Evolutionary conservation across 2,113 vertebrate genomes (phyloP).

Genomic region (Brienomyrus brachyistius): DNA sequence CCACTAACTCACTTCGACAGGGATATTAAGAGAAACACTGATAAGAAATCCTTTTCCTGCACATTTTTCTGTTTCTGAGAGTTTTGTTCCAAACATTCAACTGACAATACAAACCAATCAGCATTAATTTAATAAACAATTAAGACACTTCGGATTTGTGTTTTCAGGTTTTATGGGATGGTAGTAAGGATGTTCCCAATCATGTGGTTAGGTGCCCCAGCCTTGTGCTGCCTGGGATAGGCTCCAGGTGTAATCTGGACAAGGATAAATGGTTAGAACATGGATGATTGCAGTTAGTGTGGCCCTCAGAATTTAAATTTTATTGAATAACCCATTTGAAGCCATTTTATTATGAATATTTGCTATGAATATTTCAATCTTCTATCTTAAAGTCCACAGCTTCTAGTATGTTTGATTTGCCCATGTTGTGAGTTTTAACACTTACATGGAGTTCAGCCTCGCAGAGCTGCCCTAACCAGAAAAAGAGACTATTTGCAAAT

Average conservation of each 20-base stretch:
- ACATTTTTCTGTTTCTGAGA: not conserved
- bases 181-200: not conserved
- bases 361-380: not conserved
- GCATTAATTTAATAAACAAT: not conserved
- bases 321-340: not conserved
- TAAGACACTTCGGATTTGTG: not conserved
- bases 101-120: not conserved
- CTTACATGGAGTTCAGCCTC: not conserved
- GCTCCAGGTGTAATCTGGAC: not conserved
- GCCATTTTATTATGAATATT: not conserved
- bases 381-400: not conserved
- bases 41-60: not conserved
- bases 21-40: not conserved
- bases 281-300: not conserved
- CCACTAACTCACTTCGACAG: not conserved
- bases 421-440: not conserved
- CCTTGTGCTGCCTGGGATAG: not conserved
- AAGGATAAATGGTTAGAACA: not conserved
- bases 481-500: not conserved
- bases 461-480: not conserved
- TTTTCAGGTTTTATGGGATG: not conserved
- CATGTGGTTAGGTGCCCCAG: not conserved
- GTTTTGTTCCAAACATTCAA: not conserved
- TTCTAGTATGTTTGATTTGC: not conserved
- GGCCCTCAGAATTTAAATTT: not conserved